Percentiles rank a stretch among this genome's conserved stretches.
Evolutionary conservation across 2,888 invertebrate species (phyloP).

Genomic region (Prosapia bicincta): DNA sequence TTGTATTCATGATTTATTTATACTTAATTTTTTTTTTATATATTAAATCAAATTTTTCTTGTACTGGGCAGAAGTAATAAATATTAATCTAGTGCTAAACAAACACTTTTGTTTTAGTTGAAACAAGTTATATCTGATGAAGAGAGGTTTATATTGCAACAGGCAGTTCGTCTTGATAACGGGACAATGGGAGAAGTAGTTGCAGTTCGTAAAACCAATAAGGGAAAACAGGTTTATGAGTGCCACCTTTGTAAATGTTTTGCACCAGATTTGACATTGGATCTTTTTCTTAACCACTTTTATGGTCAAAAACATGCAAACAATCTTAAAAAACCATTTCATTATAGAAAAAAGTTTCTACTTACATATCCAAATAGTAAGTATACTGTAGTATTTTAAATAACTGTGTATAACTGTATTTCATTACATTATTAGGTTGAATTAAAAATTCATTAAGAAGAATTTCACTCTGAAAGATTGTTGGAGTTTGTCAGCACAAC

Average conservation of each 20-base stretch:
- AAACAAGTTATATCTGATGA: not conserved
- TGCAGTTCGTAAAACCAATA: not conserved
- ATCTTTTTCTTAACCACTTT: not conserved
- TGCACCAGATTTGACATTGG: not conserved
- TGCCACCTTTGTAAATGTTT: not conserved
- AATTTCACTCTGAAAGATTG: no score
- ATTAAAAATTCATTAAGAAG: no score
- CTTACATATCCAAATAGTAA: not conserved
- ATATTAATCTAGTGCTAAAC: no score
- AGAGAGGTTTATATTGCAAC: not conserved
- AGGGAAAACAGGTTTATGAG: not conserved
- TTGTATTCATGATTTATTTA: no score
- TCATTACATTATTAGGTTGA: no score
- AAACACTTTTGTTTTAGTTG: not conserved
- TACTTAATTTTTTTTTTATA: no score
- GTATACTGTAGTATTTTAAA: no score
- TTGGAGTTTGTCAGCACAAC: no score
- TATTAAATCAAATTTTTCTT: no score
- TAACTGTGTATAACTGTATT: no score
- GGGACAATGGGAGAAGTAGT: not conserved
- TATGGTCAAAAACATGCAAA: not conserved
- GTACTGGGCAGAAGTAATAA: no score
- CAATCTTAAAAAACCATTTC: not conserved
- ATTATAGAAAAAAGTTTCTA: not conserved
- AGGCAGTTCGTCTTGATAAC: not conserved